Percentiles rank a stretch among this genome's conserved stretches.
These are phyloP conservation scores for Automeris io DNA, from an alignment of 2,888 invertebrate genomes.

Conservation along the genomic window DNA sequence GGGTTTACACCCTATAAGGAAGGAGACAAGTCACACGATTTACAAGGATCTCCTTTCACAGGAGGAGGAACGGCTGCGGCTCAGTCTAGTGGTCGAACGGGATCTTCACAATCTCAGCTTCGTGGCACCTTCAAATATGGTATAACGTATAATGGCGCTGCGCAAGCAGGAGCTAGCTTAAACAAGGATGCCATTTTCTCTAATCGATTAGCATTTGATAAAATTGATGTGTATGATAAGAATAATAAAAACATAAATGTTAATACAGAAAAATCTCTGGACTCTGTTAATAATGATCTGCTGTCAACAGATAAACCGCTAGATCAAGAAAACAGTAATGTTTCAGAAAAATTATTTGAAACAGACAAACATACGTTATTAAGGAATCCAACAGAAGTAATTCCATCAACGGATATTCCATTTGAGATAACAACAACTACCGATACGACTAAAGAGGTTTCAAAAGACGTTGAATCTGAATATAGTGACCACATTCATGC, in stretches of 20 bases:
- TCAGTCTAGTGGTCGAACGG: conserved; percentile 84
- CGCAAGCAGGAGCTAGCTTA: conserved; percentile 87
- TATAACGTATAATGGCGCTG: conserved; percentile 86
- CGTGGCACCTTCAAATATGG: conserved; percentile 89
- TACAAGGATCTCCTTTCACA: conserved; percentile 77
- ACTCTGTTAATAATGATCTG: conserved; percentile 13
- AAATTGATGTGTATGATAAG: conserved; percentile 62
- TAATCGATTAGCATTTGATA: conserved; percentile 56
- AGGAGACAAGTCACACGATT: conserved; percentile 69
- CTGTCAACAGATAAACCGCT: conserved; percentile 20
- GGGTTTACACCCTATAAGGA: conserved; percentile 87
- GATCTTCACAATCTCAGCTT: conserved; percentile 89
- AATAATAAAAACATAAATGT: conserved; percentile 58
- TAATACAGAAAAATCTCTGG: conserved; percentile 28
- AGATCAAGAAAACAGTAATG: background rate
- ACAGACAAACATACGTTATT: background rate
- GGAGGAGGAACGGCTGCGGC: conserved; percentile 88
- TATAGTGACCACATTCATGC: conserved; percentile 45
- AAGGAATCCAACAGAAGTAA: conserved; percentile 11
- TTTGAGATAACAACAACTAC: conserved; percentile 20
- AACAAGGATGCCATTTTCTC: conserved; percentile 72
- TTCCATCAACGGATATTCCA: conserved; percentile 21
- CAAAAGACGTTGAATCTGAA: conserved; percentile 21
- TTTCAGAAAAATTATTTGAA: background rate
- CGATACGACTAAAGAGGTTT: conserved; percentile 25